These are phyloP conservation scores for Burhinus bistriatus DNA, from an alignment of 2,113 vertebrate genomes.

Conservation along the genomic window DNA sequence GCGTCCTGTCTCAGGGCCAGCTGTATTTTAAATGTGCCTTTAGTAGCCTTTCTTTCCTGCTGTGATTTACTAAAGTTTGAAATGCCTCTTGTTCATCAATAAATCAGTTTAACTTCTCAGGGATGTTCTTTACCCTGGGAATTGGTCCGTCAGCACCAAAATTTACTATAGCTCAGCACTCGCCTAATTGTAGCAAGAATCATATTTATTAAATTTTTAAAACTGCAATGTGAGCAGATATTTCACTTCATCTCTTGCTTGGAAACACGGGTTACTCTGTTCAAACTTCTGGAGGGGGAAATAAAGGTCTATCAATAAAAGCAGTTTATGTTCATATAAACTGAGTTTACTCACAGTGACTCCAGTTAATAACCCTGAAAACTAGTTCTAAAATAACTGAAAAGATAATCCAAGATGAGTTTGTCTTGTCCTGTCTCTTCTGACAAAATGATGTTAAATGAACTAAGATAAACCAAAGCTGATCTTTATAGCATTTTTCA, in stretches of 20 bases:
- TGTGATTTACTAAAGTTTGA: background rate
- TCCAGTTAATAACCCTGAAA: background rate
- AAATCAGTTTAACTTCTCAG: background rate
- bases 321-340: background rate
- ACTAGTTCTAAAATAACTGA: background rate
- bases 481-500: background rate
- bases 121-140: background rate
- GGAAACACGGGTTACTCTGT: background rate
- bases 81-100: background rate
- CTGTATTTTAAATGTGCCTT: background rate
- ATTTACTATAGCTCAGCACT: background rate
- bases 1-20: background rate
- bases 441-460: background rate
- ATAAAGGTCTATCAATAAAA: background rate
- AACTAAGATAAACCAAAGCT: background rate
- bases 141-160: background rate
- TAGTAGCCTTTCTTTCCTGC: background rate
- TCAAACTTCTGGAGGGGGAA: background rate
- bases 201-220: background rate
- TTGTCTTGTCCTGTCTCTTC: background rate
- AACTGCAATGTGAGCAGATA: background rate
- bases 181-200: background rate
- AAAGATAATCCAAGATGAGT: background rate
- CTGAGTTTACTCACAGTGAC: background rate
- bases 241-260: background rate